Evolutionary conservation across 2,888 invertebrate genomes (phyloP).

Genomic region (Orgyia antiqua): DNA sequence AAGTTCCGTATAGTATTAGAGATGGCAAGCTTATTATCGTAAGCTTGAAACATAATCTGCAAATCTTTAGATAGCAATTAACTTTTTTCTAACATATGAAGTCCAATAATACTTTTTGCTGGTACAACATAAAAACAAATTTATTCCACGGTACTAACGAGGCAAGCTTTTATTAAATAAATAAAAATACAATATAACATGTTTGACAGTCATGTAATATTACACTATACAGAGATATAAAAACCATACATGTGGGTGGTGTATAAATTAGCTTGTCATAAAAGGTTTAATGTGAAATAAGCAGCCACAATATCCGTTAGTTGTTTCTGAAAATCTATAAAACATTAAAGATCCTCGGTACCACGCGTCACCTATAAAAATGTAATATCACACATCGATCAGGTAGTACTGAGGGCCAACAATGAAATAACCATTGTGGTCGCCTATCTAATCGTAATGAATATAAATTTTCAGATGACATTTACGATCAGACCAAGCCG

Average conservation of each 20-base stretch:
- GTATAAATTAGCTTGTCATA: constrained; percentile 60
- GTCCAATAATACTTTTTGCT: too few relatives aligned
- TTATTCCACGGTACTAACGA: too few relatives aligned
- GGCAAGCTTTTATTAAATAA: too few relatives aligned
- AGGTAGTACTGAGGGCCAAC: constrained; percentile 59
- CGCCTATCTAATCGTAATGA: constrained; percentile 76
- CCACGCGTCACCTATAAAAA: constrained; percentile 59
- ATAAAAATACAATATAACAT: constrained; percentile 29
- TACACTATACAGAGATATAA: constrained; percentile 44
- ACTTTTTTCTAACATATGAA: too few relatives aligned
- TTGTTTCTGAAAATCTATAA: constrained; percentile 41
- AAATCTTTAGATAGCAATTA: too few relatives aligned
- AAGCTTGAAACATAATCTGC: too few relatives aligned
- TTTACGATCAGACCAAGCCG: constrained; percentile 71
- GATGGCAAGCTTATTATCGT: too few relatives aligned
- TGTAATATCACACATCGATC: constrained; percentile 71
- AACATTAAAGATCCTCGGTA: constrained; percentile 29
- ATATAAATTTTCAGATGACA: constrained; percentile 78
- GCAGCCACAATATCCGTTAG: constrained; percentile 47
- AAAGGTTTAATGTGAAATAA: constrained; percentile 53
- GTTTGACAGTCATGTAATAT: constrained; percentile 42
- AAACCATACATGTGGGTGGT: constrained; percentile 42
- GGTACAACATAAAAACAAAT: too few relatives aligned
- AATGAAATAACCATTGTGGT: constrained; percentile 65
- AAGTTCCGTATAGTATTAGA: too few relatives aligned